These are phyloP conservation scores for Coilia nasus DNA, from an alignment of 2,797 vertebrate species.

Conservation along the genomic window DNA sequence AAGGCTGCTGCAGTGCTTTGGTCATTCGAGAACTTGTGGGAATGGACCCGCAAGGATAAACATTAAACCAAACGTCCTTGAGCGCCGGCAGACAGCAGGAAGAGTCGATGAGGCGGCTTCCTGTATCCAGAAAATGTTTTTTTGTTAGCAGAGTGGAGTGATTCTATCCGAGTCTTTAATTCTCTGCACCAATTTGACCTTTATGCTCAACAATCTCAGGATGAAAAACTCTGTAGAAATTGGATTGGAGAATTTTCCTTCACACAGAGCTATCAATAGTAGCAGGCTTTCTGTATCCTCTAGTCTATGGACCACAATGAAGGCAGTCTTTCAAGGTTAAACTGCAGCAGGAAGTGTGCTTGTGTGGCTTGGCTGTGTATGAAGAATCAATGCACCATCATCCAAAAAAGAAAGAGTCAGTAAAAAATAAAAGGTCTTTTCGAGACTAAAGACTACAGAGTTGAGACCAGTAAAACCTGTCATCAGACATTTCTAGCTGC, in stretches of 20 bases:
- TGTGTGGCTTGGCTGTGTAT: neutral
- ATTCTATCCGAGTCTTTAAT: neutral
- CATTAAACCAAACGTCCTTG: constrained; percentile 8
- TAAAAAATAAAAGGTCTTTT: neutral
- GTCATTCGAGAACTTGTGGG: neutral
- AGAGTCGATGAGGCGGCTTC: neutral
- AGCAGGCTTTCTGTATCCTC: neutral
- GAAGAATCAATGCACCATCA: neutral
- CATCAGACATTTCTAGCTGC: neutral
- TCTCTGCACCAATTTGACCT: neutral
- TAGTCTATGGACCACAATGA: neutral
- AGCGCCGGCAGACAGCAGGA: neutral
- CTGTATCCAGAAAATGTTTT: neutral
- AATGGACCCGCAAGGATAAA: neutral
- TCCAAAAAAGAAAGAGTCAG: neutral
- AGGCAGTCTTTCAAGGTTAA: neutral
- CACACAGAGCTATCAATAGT: neutral
- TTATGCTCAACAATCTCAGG: neutral
- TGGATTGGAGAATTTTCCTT: neutral
- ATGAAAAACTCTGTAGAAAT: neutral
- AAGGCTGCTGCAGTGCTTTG: neutral
- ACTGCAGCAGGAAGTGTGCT: neutral
- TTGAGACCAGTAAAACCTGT: constrained; percentile 1
- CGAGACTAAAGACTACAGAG: too few species aligned
- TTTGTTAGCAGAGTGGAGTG: neutral